Base-by-base conservation (phyloP, 2,113 vertebrate species). In the Hippocampus abdominalis region DNA sequence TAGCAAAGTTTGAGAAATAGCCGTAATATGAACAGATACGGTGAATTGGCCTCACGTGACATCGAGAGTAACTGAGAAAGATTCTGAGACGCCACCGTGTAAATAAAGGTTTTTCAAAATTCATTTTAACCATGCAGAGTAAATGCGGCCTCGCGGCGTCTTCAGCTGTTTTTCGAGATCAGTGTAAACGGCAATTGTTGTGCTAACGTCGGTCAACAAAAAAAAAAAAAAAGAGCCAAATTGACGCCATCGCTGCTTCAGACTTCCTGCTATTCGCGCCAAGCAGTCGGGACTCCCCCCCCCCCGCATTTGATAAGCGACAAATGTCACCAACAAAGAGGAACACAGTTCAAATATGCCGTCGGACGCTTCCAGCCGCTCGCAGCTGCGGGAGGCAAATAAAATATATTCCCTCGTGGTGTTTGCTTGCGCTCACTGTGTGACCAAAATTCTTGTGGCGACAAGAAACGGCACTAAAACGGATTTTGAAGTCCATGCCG, bases 391-490 rank as follows among this genome's bases (percentile, higher is more conserved):
- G 61, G 56, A 61, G 60, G 42, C 21, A 5, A 69, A 76, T 40
- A 44, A 67, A 42, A 46, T 42, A 25, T 74, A 62, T 62, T 23
- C 36, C 59, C 60, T 21, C 13, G 18, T 21, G 64, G 62, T 64
- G 66, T 75, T 63, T 66, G 44, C 70, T 63, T 66, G 44, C 70
- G 81, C 60, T 40, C 29, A 9, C 64, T 72, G 74, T 72, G 69
- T 72, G 51, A 44, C 63, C 86, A 82, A 85, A 69, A 73, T 16
- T 74, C 32, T 18, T 73, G 87, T 90, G 89, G 83, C 89, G 71
- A 91, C 89, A 80, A 80, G 89, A 77, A 89, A 91, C 90, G 59
- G 76, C 56, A 49, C 66, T 74, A 67, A 81, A 87, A 77, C 74
- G 80, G 62, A 53, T 77, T 42, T 74, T 68, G 76, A 85, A 86